Base-by-base conservation (phyloP, 2,888 invertebrate species). In the Ormyrus nitidulus region DNA sequence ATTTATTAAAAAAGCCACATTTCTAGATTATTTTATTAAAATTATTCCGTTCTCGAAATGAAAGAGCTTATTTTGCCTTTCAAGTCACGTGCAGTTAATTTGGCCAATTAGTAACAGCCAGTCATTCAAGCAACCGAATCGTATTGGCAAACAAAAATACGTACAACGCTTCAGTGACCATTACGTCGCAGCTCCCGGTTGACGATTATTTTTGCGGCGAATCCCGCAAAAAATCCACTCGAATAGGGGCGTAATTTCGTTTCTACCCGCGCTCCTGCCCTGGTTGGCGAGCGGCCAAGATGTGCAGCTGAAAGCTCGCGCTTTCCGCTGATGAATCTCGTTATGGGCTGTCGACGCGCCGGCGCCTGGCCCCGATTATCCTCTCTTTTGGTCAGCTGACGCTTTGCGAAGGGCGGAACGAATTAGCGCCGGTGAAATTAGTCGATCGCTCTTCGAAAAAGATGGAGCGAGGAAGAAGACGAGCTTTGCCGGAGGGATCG, bases 211-310 rank as follows among this genome's bases (percentile, higher is more conserved):
- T 56, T 11, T n/a, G 9, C 56, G 56, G 11, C 6, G 6, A 5
- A 19, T 19, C 19, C 1, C 13, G 34, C 19, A 2, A 13, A 59
- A 19, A 6, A 13, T 59, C 13, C 4, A 59, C 19, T 13, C 9
- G 59, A 5, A 19, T 19, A 6, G 6, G 19, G 6, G 34, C 61
- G 10, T 61, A 11, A 9, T 56, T 11, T 56, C 56, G 9, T 11
- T 56, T 11, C 11, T 2, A 11, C 10, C n/a, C 9, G 11, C 19
- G 49, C 58, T 5, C 49, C 49, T n/a, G 70, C 48, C 70, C 70
- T 71, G 70, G 58, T 71, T 71, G 70, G 70, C 46, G 49, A 5
- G 7, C n/a, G 70, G 49, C 70, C 70, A 71, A 71, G 49, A 11
- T 6, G 48, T 8, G 34, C 19, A 19, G 19, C 19, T 19, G 19